Evolutionary conservation across 1,140 invertebrate genomes (phyloP).

Genomic region (Aporrectodea caliginosa): DNA sequence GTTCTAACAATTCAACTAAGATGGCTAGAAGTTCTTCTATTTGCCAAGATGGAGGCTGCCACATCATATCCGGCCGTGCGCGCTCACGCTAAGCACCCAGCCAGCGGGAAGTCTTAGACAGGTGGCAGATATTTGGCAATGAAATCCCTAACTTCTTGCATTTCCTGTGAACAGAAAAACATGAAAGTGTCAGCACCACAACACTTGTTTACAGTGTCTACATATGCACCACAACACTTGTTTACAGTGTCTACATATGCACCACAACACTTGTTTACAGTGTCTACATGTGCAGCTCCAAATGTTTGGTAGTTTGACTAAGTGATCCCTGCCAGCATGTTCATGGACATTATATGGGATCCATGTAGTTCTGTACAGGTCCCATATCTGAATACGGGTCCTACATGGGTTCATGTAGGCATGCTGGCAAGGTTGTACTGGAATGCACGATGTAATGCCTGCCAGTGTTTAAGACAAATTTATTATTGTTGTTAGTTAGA

Average conservation of each 20-base stretch:
- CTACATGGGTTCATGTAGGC: no score
- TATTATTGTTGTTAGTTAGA: no score
- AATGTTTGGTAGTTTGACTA: no score
- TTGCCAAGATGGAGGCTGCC: not conserved
- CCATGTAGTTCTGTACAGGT: no score
- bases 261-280: not conserved
- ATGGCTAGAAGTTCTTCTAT: not conserved
- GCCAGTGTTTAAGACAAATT: no score
- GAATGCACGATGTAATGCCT: no score
- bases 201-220: not conserved
- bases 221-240: not conserved
- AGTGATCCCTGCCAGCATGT: no score
- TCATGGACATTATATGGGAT: no score
- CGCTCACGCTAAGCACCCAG: no score
- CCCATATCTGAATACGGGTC: no score
- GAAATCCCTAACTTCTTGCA: constrained; percentile 57
- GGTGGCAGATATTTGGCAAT: constrained; percentile 41
- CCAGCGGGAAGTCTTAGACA: no score
- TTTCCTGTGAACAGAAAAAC: constrained; percentile 53
- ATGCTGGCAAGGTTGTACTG: no score
- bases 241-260: constrained; percentile 20
- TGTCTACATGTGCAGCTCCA: not conserved
- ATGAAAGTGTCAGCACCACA: not conserved
- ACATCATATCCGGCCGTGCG: not conserved
- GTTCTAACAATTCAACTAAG: not conserved